Evolutionary conservation across 2,888 invertebrate genomes (phyloP).

Genomic region (Megastigmus dorsalis): DNA sequence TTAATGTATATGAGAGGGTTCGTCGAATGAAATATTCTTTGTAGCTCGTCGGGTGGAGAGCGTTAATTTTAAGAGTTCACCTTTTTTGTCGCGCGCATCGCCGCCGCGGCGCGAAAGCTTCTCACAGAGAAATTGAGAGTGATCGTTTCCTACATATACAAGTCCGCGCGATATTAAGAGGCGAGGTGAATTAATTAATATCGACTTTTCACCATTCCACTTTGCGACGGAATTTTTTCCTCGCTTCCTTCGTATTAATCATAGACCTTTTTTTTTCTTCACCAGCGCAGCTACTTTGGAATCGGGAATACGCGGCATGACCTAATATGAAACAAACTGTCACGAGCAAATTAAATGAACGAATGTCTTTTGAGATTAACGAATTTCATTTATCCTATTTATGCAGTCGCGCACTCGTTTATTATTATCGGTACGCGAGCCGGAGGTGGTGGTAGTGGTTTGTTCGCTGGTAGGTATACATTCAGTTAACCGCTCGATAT

Average conservation of each 20-base stretch:
- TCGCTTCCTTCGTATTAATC: no score
- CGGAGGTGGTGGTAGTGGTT: no score
- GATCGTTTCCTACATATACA: constrained; percentile 31
- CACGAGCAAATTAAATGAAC: no score
- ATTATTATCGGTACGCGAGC: constrained; percentile 33
- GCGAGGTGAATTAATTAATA: constrained; percentile 34
- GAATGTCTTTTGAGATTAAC: no score
- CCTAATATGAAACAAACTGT: no score
- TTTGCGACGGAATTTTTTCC: no score
- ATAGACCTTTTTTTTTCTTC: no score
- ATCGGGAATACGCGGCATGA: no score
- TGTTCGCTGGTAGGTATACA: constrained; percentile 35
- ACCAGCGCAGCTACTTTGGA: no score
- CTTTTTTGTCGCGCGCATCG: no score
- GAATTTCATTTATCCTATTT: not conserved
- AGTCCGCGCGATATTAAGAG: constrained; percentile 9
- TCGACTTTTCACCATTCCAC: not conserved
- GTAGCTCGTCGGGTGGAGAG: constrained; percentile 6
- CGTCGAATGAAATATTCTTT: constrained; percentile 15
- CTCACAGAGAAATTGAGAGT: constrained; percentile 9
- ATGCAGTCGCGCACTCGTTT: constrained; percentile 6
- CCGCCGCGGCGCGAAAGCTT: constrained; percentile 12
- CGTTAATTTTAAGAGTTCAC: constrained; percentile 29
- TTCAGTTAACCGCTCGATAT: constrained; percentile 42
- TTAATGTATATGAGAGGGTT: constrained; percentile 33